Base-by-base conservation (phyloP, 92 coral and sea anemone genomes). In the Porites divaricata region DNA sequence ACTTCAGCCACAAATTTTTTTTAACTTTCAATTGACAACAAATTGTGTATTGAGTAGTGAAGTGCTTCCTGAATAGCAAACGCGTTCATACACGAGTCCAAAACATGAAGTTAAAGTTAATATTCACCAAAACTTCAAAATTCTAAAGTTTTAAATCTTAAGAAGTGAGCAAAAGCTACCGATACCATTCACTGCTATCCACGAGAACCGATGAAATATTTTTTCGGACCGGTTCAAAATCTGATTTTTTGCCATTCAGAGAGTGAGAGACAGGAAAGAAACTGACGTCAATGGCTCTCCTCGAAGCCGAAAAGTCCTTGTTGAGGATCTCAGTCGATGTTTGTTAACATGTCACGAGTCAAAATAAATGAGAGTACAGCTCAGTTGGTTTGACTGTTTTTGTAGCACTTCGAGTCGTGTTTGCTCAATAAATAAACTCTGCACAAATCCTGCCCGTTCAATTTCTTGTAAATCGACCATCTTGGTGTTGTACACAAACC, bases 381-480 rank as follows among this genome's bases (percentile, higher is more conserved):
- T 78, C 50, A 78, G 83, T 78, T 66, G 35, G 68, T 80, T 68
- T 25, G 50, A 53, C 87, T 93, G 97, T 93, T 93, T 81, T 93
- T 65, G 84, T 78, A 93, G 76, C 97, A 88, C 97, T 91, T 89
- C 70, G 75, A 72, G 57, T 13, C 50, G 83, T 93, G 97, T 93
- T 93, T 93, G 93, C 93, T 91, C 72, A 88, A 88, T 84, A 91
- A 93, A 93, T 93, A 93, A 81, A 82, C 80, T 72, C 81, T 64
- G 86, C 83, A 71, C 75, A 86, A 70, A 79, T 80, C 86, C 86
- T 25, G 53, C 26, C 41, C 80, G 63, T 63, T 45, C 54, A 23
- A 62, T 79, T 82, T 54, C 26, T 57, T 64, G 62, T 54, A 82
- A 54, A 24, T 72, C 77, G 79, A 82, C 86, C 23, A 57, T 63